Evolutionary conservation across 2,888 invertebrate genomes (phyloP), one percentile per base, ranked within the genome.

Genomic region (Euplexia lucipara): DNA sequence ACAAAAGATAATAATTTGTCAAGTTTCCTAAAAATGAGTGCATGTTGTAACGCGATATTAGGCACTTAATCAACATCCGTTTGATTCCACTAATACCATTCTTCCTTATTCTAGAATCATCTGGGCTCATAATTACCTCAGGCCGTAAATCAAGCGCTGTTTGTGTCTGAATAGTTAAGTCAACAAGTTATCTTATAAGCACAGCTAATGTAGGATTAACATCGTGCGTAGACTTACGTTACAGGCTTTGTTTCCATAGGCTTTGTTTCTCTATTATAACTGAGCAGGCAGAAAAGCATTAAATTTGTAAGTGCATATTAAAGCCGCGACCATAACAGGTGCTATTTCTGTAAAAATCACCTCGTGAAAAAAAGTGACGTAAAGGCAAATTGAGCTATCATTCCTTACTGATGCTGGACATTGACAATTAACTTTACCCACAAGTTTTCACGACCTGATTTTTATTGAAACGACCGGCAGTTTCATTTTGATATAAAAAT

Each of bases 41-140:
- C 32, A 41, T 56, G 56, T 56, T 52, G 62, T 48, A 54, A 44
- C 35, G 42, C 47, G 47, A 63, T 69, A 52, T 57, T n/a, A n/a
- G n/a, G n/a, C n/a, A n/a, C n/a, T n/a, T n/a, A 26, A 67, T 57
- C 60, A 54, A 75, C 79, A 79, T 72, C 79, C 75, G 66, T 68
- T 67, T 49, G 32, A 60, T 45, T 54, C 47, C 35, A 63, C 48
- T 70, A 62, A 67, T 64, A 52, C 66, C 35, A 41, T 52, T 60
- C 67, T 81, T 71, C 72, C 79, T 66, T 57, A 51, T 51, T 47
- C 49, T 61, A 53, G 39, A 67, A 65, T 62, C 62, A 64, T 68
- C 63, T 63, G 20, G 57, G 45, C 32, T 44, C 48, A 42, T 54
- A 78, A 74, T 63, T 51, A 61, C 44, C 59, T 60, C 20, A 39